Conservation (phyloP, 2,797 vertebrate species). For the Aythya fuligula region DNA sequence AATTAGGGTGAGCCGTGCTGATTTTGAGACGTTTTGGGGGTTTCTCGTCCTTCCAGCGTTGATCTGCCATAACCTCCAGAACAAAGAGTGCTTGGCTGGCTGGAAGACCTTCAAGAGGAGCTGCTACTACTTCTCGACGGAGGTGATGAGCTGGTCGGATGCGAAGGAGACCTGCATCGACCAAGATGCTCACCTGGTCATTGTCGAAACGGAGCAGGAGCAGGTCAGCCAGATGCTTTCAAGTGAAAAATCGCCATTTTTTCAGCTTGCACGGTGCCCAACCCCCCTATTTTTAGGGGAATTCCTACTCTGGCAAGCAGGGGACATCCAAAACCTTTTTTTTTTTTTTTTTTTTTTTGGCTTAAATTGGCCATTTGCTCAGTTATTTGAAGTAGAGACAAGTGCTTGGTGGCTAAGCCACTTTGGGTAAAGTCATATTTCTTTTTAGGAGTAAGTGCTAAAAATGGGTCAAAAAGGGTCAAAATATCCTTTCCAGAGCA, state of each 20-base stretch:
- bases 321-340: rapidly evolving
- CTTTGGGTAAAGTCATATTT: rapidly evolving
- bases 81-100: not conserved
- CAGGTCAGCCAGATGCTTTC: not conserved
- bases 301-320: not conserved
- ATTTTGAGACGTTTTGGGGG: no score
- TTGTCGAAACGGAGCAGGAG: rapidly evolving
- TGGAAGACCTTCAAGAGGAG: not conserved
- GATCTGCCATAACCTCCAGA: not conserved
- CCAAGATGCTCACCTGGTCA: not conserved
- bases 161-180: not conserved
- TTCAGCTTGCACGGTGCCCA: rapidly evolving
- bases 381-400: not conserved
- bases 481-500: not conserved
- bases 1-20: rapidly evolving
- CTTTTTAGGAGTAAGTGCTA: not conserved
- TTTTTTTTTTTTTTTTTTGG: no score
- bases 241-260: rapidly evolving
- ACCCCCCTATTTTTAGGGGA: not conserved
- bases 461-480: not conserved
- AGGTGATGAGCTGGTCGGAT: not conserved
- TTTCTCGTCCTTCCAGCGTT: not conserved
- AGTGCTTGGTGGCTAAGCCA: rapidly evolving
- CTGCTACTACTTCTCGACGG: not conserved
- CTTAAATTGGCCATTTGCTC: not conserved